These are phyloP conservation scores for Clivina fossor DNA, from an alignment of 2,888 invertebrate species.

Conservation along the genomic window DNA sequence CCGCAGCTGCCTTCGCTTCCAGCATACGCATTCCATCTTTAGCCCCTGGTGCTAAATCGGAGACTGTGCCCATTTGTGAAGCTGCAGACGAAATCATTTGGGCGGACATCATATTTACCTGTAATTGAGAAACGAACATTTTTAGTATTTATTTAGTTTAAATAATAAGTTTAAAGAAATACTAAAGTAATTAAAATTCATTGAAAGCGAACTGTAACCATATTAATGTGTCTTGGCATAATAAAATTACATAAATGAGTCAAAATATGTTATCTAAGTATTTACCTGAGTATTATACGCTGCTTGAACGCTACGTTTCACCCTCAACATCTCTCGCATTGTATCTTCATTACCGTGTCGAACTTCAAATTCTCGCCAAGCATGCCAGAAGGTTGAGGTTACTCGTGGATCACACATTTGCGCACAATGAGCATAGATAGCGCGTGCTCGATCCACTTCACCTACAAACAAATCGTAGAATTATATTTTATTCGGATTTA, in stretches of 20 bases:
- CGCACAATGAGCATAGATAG: slow-evolving; percentile 96
- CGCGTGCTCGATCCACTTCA: slow-evolving; percentile 95
- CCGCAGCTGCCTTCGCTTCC: slow-evolving; percentile 79
- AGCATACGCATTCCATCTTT: slow-evolving; percentile 87
- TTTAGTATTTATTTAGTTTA: slow-evolving; percentile 1
- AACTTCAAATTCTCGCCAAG: slow-evolving; percentile 99
- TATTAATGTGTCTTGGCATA: too few relatives aligned
- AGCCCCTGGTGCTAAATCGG: slow-evolving; percentile 72
- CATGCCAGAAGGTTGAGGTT: slow-evolving; percentile 94
- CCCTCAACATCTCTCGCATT: slow-evolving; percentile 97
- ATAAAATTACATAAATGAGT: too few relatives aligned
- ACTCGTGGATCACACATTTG: slow-evolving; percentile 99
- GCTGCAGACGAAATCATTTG: slow-evolving; percentile 91
- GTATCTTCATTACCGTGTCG: slow-evolving; percentile 99
- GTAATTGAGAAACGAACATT: slow-evolving; percentile 16
- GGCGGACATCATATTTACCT: slow-evolving; percentile 97
- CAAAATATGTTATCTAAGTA: too few relatives aligned
- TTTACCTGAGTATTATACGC: slow-evolving; percentile 92
- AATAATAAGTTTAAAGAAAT: too few relatives aligned
- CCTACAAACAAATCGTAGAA: too few relatives aligned
- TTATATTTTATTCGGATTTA: too few relatives aligned
- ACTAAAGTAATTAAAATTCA: too few relatives aligned
- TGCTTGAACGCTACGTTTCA: slow-evolving; percentile 96
- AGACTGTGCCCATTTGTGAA: slow-evolving; percentile 66
- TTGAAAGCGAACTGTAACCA: too few relatives aligned